A percentile compares a stretch with the other conserved stretches of the same genome.
Evolutionary conservation across 2,888 invertebrate genomes (phyloP).

Genomic region (Agonopterix subpropinquella): DNA sequence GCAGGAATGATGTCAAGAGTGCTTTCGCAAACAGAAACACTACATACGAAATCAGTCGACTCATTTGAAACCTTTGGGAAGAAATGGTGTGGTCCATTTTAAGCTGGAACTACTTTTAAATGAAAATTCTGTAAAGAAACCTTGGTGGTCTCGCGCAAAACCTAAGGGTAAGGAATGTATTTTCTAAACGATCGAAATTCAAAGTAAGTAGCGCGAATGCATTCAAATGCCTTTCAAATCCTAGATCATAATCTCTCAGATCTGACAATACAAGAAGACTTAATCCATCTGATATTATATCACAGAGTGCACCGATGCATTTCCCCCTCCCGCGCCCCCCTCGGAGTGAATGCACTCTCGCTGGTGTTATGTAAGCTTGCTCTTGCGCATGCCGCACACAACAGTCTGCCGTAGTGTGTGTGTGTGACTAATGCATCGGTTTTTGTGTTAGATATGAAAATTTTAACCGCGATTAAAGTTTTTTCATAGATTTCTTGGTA

Average conservation of each 20-base stretch:
- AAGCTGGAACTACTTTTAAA: too few relatives aligned
- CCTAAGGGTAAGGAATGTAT: too few relatives aligned
- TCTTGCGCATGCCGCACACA: constrained; percentile 25
- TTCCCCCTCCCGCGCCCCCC: constrained; percentile 26
- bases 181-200: too few relatives aligned
- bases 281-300: constrained; percentile 22
- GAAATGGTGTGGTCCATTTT: too few relatives aligned
- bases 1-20: too few relatives aligned
- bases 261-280: constrained; percentile 20
- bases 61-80: too few relatives aligned
- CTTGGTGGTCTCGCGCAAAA: too few relatives aligned
- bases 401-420: constrained; percentile 27
- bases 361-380: constrained; percentile 55
- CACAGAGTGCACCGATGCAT: constrained; percentile 49
- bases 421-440: constrained; percentile 8
- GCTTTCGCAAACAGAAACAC: too few relatives aligned
- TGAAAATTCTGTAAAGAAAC: too few relatives aligned
- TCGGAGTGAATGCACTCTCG: constrained; percentile 68
- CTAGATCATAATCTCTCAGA: not conserved
- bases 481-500: not conserved
- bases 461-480: not conserved
- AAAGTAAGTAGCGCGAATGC: too few relatives aligned
- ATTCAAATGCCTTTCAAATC: not conserved
- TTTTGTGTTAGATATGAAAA: constrained; percentile 4
- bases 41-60: too few relatives aligned